Percentiles rank a stretch among this genome's conserved stretches.
Conservation (phyloP, 2,113 vertebrate genomes). For the Campylomormyrus numenius region DNA sequence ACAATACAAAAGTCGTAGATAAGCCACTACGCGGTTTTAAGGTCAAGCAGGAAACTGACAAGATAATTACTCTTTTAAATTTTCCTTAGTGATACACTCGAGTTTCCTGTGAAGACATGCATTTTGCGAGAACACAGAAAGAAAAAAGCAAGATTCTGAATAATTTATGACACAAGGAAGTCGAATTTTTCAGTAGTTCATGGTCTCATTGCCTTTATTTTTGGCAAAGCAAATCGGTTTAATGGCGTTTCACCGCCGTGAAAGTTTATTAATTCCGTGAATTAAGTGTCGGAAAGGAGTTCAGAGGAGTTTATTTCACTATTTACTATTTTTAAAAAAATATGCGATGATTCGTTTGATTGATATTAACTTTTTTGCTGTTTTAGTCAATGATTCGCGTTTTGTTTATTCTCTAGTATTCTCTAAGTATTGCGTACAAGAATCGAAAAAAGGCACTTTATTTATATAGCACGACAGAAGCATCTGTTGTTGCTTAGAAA, state of each 20-base stretch:
- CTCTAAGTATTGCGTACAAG: background rate
- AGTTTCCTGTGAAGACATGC: conserved; percentile 2
- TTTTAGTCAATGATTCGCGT: background rate
- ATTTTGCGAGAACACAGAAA: background rate
- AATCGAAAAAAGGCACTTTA: background rate
- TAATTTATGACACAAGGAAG: background rate
- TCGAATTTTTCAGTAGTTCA: background rate
- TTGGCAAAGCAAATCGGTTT: background rate
- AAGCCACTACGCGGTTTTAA: background rate
- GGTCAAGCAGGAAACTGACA: background rate
- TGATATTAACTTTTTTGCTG: background rate
- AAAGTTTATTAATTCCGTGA: background rate
- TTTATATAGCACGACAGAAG: background rate
- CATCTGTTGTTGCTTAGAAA: background rate
- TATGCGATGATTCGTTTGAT: background rate
- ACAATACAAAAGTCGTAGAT: background rate
- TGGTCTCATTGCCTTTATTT: background rate
- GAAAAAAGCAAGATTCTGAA: background rate
- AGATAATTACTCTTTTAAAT: conserved; percentile 10
- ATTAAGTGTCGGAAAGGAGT: background rate
- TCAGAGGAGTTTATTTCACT: background rate
- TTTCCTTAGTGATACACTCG: background rate
- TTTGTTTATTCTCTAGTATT: background rate
- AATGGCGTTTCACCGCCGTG: background rate
- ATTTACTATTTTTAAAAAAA: background rate